phyloP scores from a whole-genome alignment of 2,888 invertebrate species.

The Proisotoma minuta region DNA sequence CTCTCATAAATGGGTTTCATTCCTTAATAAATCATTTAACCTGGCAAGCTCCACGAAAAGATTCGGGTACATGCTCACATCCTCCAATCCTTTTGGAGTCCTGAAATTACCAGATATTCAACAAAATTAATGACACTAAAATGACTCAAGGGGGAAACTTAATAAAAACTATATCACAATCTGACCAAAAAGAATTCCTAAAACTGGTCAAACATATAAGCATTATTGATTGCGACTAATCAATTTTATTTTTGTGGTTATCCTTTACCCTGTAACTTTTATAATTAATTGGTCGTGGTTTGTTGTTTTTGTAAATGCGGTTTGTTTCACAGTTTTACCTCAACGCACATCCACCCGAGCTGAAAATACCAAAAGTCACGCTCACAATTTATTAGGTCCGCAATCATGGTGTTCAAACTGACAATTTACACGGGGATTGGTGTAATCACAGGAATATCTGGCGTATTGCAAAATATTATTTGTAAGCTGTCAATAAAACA shows the following conservation, averaged over 20 bases:
- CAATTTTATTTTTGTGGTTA: background rate
- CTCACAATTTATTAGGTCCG: too few relatives aligned
- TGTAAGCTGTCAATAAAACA: background rate
- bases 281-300: too few relatives aligned
- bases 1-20: too few relatives aligned
- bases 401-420: too few relatives aligned
- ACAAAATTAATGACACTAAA: conserved; percentile 5
- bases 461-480: too few relatives aligned
- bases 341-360: too few relatives aligned
- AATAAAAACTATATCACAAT: background rate
- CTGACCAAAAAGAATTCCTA: background rate
- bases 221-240: background rate
- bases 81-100: conserved; percentile 56
- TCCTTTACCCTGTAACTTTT: too few relatives aligned
- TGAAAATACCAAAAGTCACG: too few relatives aligned
- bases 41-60: conserved; percentile 61
- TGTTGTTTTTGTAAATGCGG: too few relatives aligned
- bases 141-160: background rate
- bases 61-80: conserved; percentile 59
- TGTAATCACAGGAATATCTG: background rate
- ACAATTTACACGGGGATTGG: background rate
- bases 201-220: background rate
- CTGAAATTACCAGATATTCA: conserved; percentile 48
- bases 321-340: too few relatives aligned
- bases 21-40: too few relatives aligned